Evolutionary conservation across 1,140 invertebrate genomes (phyloP).

Genomic region (Tetramorium parvispinum): DNA sequence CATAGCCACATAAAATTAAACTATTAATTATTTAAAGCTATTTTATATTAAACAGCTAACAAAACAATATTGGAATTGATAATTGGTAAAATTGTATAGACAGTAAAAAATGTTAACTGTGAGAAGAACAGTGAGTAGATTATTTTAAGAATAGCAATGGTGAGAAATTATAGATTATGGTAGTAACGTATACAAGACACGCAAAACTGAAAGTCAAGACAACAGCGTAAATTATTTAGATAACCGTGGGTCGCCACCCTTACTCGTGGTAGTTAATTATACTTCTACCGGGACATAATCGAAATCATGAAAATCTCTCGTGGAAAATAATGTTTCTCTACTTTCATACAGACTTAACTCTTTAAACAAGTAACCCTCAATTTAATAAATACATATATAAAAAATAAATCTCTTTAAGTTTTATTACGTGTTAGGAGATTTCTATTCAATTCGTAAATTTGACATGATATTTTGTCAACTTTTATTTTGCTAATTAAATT

Average conservation of each 20-base stretch:
- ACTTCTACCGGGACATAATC: slow-evolving; percentile 71
- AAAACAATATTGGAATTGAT: background rate
- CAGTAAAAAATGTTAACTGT: background rate
- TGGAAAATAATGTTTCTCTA: slow-evolving; percentile 59
- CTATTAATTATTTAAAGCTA: too few species aligned
- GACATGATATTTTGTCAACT: background rate
- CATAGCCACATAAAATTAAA: background rate
- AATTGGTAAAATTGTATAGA: background rate
- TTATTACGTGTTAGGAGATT: slow-evolving; percentile 19
- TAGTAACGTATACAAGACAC: slow-evolving; percentile 35
- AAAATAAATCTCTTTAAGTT: slow-evolving; percentile 34
- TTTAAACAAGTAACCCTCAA: slow-evolving; percentile 7
- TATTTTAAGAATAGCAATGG: slow-evolving; percentile 13
- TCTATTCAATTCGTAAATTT: background rate
- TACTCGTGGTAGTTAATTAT: slow-evolving; percentile 70
- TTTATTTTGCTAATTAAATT: background rate
- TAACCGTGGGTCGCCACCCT: slow-evolving; percentile 58
- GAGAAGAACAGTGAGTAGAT: background rate
- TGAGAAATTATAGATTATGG: slow-evolving; percentile 27
- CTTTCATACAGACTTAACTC: slow-evolving; percentile 24
- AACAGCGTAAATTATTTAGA: slow-evolving; percentile 73
- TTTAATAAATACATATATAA: slow-evolving; percentile 43
- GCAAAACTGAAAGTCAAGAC: slow-evolving; percentile 57
- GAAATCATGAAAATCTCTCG: slow-evolving; percentile 63
- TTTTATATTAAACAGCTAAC: background rate